These are phyloP conservation scores for Polypedilum vanderplanki DNA, from an alignment of 1,140 invertebrate genomes.

Conservation along the genomic window DNA sequence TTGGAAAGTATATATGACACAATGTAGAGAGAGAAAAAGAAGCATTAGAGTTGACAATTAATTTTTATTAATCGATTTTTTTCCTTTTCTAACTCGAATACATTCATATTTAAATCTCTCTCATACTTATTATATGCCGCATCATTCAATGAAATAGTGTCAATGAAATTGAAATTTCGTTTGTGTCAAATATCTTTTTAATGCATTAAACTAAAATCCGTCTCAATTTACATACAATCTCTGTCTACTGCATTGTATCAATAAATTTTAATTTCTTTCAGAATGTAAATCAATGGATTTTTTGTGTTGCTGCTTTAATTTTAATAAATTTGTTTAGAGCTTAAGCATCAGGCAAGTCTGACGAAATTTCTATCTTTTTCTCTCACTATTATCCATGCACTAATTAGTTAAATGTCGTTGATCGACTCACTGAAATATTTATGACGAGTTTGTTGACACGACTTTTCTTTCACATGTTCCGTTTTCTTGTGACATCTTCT, in stretches of 20 bases:
- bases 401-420: too few species aligned
- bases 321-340: too few species aligned
- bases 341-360: too few species aligned
- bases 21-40: too few species aligned
- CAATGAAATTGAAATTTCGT: neutral
- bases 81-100: too few species aligned
- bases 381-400: too few species aligned
- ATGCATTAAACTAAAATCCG: neutral
- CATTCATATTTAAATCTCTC: neutral
- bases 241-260: neutral
- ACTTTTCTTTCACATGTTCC: too few species aligned
- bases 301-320: neutral
- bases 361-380: too few species aligned
- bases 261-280: conserved; percentile 20
- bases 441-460: too few species aligned
- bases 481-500: too few species aligned
- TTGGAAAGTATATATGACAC: neutral
- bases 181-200: neutral
- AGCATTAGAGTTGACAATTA: neutral
- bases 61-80: conserved; percentile 12
- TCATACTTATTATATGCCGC: neutral
- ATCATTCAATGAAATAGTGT: neutral
- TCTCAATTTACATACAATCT: neutral
- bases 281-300: neutral
- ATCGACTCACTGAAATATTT: too few species aligned